Base-by-base conservation (phyloP, 2,113 vertebrate genomes). In the Sardina pilchardus region DNA sequence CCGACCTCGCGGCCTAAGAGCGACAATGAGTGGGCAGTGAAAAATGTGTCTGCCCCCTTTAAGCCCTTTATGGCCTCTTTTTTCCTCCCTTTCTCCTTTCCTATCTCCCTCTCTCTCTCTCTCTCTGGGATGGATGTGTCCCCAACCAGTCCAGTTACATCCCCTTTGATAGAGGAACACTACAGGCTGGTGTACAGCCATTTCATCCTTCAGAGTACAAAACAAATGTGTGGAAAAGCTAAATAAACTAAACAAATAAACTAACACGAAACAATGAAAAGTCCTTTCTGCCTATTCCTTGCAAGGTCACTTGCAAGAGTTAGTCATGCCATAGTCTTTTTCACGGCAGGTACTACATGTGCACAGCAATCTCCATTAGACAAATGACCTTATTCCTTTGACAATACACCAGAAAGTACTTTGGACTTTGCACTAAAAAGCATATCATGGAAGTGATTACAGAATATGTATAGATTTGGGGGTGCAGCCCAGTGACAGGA, bases 141-240 rank as follows among this genome's bases (percentile, higher is more conserved):
- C 17, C 71, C 30, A 78, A 78, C 63, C 45, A 42, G 81, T 50
- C 48, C 34, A 80, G 82, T 84, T 90, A 91, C 89, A 91, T 92
- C 89, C 83, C 85, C 84, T 85, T 82, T 86, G 53, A 86, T 82
- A 83, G 43, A 48, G 89, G 85, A 89, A 89, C 53, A 85, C 16
- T 36, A 36, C 30, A 42, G 39, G 39, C 39, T 42, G 4, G 83
- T 59, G 53, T 59, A 24, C 63, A 50, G 53, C 85, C 82, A 30
- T 88, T 86, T 88, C 75, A 30, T 21, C 5, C 39, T 16, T 48
- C 17, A 44, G 12, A 71, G 3, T 30, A 71, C 30, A 30, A 78
- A 17, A 78, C 0, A 36, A 78, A 71, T 3, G 21, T n/a, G 39
- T 42, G 39, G 39, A 42, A 63, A 71, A 78, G 1, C 26, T 1